Evolutionary conservation across 2,888 invertebrate genomes (phyloP).

Genomic region (Ennomos fuscantarius): DNA sequence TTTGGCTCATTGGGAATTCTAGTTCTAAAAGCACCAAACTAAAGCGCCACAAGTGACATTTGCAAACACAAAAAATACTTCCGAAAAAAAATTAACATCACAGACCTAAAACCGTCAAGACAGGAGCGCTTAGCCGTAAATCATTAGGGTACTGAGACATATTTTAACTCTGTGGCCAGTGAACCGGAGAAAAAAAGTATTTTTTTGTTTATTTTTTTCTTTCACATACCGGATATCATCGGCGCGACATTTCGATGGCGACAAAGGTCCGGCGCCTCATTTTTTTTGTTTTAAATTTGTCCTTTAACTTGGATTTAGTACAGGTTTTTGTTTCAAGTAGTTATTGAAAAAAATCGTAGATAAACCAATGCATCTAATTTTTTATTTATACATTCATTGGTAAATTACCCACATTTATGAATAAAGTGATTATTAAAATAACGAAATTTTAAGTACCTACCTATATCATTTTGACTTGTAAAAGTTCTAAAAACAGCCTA

Average conservation of each 20-base stretch:
- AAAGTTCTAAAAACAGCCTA: too few species aligned
- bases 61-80: constrained; percentile 43
- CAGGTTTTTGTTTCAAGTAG: constrained; percentile 39
- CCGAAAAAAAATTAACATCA: constrained; percentile 42
- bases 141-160: constrained; percentile 65
- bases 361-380: too few species aligned
- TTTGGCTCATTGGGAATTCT: too few species aligned
- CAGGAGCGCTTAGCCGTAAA: constrained; percentile 65
- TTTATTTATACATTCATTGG: too few species aligned
- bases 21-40: background rate
- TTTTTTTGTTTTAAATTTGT: constrained; percentile 44
- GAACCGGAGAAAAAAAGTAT: constrained; percentile 55
- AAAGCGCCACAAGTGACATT: constrained; percentile 25
- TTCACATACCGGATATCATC: constrained; percentile 73
- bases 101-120: constrained; percentile 27
- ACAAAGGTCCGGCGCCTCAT: constrained; percentile 76
- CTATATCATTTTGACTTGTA: too few species aligned
- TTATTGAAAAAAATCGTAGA: constrained; percentile 42
- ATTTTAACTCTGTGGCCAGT: constrained; percentile 68
- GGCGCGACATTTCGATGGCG: constrained; percentile 74
- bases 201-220: constrained; percentile 44
- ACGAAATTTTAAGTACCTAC: too few species aligned
- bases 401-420: too few species aligned
- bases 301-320: constrained; percentile 29
- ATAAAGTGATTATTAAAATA: too few species aligned